Conservation (phyloP, 2,888 invertebrate species). For the Enchytraeus crypticus region DNA sequence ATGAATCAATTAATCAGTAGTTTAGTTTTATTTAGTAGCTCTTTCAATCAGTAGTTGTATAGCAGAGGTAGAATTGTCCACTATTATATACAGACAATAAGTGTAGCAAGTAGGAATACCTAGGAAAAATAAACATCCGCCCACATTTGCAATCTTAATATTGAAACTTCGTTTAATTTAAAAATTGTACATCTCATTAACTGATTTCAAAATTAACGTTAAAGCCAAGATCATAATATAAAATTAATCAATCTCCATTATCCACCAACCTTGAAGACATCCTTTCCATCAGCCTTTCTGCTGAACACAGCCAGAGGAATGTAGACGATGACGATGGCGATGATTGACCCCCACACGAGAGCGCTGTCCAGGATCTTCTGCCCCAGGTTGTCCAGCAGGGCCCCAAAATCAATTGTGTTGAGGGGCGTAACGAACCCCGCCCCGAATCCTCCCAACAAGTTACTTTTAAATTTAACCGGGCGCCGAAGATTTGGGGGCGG, state of each 20-base stretch:
- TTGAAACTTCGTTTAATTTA: too few species aligned
- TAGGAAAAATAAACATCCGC: too few species aligned
- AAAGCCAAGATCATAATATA: too few species aligned
- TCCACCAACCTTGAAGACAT: background rate
- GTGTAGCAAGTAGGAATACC: too few species aligned
- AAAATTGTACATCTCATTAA: too few species aligned
- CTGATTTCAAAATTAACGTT: too few species aligned
- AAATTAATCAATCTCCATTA: too few species aligned
- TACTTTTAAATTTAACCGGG: background rate
- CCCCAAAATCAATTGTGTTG: background rate
- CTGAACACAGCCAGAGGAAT: background rate
- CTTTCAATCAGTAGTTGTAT: slow-evolving; percentile 10
- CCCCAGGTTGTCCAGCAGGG: background rate
- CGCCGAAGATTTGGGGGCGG: too few species aligned
- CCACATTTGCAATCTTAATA: too few species aligned
- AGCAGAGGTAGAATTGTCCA: slow-evolving; percentile 9
- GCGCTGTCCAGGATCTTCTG: background rate
- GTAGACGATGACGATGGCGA: background rate
- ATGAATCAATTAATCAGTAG: too few species aligned
- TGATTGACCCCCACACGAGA: slow-evolving; percentile 1
- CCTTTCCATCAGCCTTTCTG: background rate
- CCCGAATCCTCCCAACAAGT: slow-evolving; percentile 6
- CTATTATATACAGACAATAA: too few species aligned
- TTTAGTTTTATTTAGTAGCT: too few species aligned
- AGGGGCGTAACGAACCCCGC: slow-evolving; percentile 4